Conservation (phyloP, 37 sponge, comb jelly and placozoan species). For the Oopsacas minuta region DNA sequence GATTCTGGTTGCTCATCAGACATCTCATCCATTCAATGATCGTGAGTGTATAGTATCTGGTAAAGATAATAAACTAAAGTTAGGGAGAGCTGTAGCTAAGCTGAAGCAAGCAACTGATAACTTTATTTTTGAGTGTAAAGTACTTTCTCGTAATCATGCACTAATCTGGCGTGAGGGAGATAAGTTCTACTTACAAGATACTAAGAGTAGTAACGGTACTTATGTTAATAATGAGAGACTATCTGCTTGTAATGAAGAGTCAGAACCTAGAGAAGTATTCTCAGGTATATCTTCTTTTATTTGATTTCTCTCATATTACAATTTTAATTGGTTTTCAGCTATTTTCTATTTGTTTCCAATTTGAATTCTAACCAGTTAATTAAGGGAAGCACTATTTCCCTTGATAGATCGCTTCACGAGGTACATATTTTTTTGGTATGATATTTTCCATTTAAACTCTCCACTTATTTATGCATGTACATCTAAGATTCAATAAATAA, state of each 20-base stretch:
- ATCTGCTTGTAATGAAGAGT: conserved; percentile 81
- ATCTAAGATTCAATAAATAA: too few species aligned
- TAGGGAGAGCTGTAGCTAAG: conserved; percentile 76
- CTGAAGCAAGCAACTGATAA: conserved; percentile 60
- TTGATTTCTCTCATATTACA: too few species aligned
- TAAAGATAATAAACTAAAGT: conserved; percentile 32
- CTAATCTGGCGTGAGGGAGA: conserved; percentile 75
- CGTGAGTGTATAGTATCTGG: conserved; percentile 48
- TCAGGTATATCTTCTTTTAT: too few species aligned
- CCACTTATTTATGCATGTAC: neutral
- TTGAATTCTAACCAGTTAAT: too few species aligned
- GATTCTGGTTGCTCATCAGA: conserved; percentile 44
- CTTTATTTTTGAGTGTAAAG: conserved; percentile 91
- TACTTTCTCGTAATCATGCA: conserved; percentile 93
- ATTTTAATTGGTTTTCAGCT: too few species aligned
- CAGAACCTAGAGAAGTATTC: conserved; percentile 51
- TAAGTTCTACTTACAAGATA: conserved; percentile 91
- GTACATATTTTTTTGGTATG: neutral
- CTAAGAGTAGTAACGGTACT: conserved; percentile 92
- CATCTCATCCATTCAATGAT: conserved; percentile 49
- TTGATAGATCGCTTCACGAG: too few species aligned
- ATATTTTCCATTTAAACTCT: neutral
- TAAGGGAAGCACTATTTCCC: too few species aligned
- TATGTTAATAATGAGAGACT: conserved; percentile 82
- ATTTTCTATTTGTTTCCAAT: too few species aligned